These are phyloP conservation scores for Junonia oenone DNA, from an alignment of 2,888 invertebrate genomes.

Conservation along the genomic window DNA sequence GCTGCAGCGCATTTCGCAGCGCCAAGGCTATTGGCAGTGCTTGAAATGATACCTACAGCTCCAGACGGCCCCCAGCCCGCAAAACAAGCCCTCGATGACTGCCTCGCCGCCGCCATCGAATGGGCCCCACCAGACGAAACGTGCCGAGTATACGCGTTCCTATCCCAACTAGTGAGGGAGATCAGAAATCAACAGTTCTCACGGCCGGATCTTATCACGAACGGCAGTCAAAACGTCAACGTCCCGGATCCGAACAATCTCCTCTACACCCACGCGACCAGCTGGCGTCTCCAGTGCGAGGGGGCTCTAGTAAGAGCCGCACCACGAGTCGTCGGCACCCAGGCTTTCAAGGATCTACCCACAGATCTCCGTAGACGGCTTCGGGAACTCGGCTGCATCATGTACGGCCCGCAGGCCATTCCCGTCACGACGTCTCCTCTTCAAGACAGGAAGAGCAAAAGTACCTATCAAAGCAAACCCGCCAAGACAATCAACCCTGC, in stretches of 20 bases:
- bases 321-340: conserved; percentile 50
- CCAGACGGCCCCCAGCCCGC: conserved; percentile 41
- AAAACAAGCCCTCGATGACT: conserved; percentile 82
- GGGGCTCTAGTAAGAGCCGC: conserved; percentile 51
- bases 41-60: conserved; percentile 82
- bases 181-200: conserved; percentile 37
- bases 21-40: conserved; percentile 86
- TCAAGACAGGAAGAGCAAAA: conserved; percentile 40
- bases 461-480: conserved; percentile 28
- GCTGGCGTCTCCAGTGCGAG: conserved; percentile 57
- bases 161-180: conserved; percentile 43
- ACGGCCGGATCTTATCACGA: conserved; percentile 46
- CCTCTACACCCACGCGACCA: conserved; percentile 39
- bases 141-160: conserved; percentile 86
- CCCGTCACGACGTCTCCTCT: conserved; percentile 31
- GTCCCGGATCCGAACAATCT: conserved; percentile 34
- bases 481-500: conserved; percentile 30
- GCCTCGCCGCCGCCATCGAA: conserved; percentile 88
- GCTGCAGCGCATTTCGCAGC: conserved; percentile 88
- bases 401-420: conserved; percentile 43
- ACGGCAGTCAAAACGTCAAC: conserved; percentile 31
- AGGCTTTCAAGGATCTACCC: conserved; percentile 56
- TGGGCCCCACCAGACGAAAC: conserved; percentile 89
- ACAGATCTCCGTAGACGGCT: conserved; percentile 52
- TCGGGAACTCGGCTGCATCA: conserved; percentile 56